A percentile compares a stretch with the other conserved stretches of the same genome.
Evolutionary conservation across 2,888 invertebrate species (phyloP).

Genomic region (Hecatera dysodea): DNA sequence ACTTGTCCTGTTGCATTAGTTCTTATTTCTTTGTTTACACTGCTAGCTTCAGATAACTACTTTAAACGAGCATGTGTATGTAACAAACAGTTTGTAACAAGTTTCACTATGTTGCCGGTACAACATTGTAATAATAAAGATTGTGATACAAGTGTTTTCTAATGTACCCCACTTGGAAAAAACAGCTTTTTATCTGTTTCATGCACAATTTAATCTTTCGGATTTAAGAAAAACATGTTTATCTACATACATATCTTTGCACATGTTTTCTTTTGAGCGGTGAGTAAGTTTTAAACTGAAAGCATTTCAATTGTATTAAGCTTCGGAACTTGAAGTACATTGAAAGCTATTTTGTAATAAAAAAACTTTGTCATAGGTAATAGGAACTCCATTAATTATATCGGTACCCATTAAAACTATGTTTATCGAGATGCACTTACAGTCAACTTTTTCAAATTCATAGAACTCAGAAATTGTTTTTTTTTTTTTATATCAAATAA

Average conservation of each 20-base stretch:
- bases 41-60: not conserved
- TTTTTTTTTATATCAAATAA: not conserved
- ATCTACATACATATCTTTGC: constrained; percentile 15
- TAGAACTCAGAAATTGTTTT: no score
- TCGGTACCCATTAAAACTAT: no score
- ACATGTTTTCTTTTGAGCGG: constrained; percentile 1
- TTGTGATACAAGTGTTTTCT: constrained; percentile 50
- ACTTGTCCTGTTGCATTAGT: no score
- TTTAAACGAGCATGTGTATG: not conserved
- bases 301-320: not conserved
- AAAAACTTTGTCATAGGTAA: no score
- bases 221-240: constrained; percentile 20
- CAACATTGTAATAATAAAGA: constrained; percentile 53
- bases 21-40: not conserved
- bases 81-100: no score
- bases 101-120: constrained; percentile 39
- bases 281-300: not conserved
- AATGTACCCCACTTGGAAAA: constrained; percentile 36
- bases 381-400: no score
- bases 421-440: no score
- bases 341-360: not conserved
- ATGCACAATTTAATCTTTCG: constrained; percentile 53
- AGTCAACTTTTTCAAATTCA: not conserved
- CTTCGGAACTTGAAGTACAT: not conserved
- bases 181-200: constrained; percentile 42